These are phyloP conservation scores for Dromius quadrimaculatus DNA, from an alignment of 2,888 invertebrate genomes.

Conservation along the genomic window DNA sequence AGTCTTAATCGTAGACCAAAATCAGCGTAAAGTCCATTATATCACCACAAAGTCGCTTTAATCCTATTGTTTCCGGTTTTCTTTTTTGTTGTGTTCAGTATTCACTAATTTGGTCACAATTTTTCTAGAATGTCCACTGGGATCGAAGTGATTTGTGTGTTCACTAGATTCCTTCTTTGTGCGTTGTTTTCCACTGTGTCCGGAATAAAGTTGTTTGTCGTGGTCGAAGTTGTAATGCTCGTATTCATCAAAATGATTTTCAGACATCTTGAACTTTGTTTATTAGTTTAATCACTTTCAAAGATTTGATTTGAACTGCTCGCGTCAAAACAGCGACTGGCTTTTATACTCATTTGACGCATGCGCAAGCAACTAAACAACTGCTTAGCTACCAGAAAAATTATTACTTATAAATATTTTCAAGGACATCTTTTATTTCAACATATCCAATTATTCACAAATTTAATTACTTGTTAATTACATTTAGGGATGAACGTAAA, in stretches of 20 bases:
- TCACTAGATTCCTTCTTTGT: constrained; percentile 89
- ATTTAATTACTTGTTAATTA: no score
- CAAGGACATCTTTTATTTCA: constrained; percentile 47
- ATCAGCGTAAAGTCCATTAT: constrained; percentile 20
- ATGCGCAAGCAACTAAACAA: constrained; percentile 49
- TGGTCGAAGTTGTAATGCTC: constrained; percentile 95
- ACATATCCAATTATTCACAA: no score
- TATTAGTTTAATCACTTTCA: constrained; percentile 27
- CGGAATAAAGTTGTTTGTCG: constrained; percentile 89
- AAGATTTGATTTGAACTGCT: constrained; percentile 36
- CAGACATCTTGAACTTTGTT: constrained; percentile 77
- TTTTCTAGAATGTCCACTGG: constrained; percentile 94
- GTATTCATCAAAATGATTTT: constrained; percentile 88
- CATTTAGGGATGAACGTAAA: no score
- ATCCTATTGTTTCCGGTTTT: constrained; percentile 60
- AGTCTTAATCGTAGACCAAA: constrained; percentile 32
- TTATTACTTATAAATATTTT: constrained; percentile 49
- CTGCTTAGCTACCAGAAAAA: constrained; percentile 39
- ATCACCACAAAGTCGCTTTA: constrained; percentile 10
- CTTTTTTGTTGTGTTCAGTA: constrained; percentile 84
- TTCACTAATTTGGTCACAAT: constrained; percentile 87
- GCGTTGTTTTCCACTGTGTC: constrained; percentile 91
- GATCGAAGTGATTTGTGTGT: constrained; percentile 93
- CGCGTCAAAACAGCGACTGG: constrained; percentile 48
- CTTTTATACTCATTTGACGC: constrained; percentile 51